These are phyloP conservation scores for Melanerpes formicivorus DNA, from an alignment of 2,113 vertebrate species.

Conservation along the genomic window DNA sequence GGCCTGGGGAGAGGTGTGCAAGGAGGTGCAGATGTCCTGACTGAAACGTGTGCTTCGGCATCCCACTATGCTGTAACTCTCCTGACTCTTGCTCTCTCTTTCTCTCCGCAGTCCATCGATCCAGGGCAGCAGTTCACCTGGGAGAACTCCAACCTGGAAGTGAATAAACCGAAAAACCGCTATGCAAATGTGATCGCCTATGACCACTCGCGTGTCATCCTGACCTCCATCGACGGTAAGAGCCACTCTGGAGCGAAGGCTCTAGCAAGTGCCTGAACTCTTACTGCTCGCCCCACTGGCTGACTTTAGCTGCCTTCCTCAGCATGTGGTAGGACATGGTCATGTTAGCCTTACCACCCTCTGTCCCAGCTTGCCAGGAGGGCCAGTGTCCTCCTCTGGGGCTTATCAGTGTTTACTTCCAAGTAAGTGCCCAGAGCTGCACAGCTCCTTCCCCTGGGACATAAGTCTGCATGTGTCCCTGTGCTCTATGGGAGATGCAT, in stretches of 20 bases:
- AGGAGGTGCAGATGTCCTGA: neutral
- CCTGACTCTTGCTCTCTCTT: neutral
- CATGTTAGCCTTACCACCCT: neutral
- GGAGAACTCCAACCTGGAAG: slow-evolving; percentile 97
- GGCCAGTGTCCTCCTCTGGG: neutral
- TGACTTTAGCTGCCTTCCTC: neutral
- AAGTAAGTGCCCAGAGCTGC: neutral
- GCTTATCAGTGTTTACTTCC: neutral
- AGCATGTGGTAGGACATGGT: neutral
- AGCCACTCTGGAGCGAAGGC: neutral
- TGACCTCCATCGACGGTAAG: slow-evolving; percentile 91
- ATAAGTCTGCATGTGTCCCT: neutral
- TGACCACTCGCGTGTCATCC: slow-evolving; percentile 93
- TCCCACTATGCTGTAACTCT: accelerated
- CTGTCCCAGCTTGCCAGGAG: neutral
- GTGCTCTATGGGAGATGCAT: neutral
- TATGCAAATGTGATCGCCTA: slow-evolving; percentile 97
- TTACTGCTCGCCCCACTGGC: neutral
- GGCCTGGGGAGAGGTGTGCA: neutral
- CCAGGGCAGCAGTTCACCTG: slow-evolving; percentile 97
- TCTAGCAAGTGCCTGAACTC: neutral
- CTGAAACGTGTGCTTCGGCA: accelerated
- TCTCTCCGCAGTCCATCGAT: slow-evolving; percentile 86
- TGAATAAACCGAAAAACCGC: slow-evolving; percentile 97
- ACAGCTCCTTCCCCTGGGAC: neutral